Base-by-base conservation (phyloP, 2,113 vertebrate species). In the Nibea albiflora region DNA sequence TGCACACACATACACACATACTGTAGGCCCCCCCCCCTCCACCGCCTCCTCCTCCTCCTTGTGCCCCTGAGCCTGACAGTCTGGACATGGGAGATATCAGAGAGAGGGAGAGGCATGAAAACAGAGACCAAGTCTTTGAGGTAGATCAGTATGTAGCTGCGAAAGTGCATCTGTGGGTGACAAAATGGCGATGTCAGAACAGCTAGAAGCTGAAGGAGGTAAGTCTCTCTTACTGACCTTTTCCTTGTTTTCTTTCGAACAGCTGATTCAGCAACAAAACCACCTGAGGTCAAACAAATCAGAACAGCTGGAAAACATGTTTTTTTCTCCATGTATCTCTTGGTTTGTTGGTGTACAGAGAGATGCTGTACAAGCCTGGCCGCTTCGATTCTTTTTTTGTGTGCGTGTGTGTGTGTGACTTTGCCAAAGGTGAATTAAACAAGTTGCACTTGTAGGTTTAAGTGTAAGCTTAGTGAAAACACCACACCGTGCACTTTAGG, bases 51-150 rank as follows among this genome's bases (percentile, higher is more conserved):
- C 69, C 78, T 65, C 86, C 81, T 68, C 68, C 86, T 83, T 24
- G 79, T 92, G 89, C 91, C 91, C 91, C 92, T 85, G 89, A 91
- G 92, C 87, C 87, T 86, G 74, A 80, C 80, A 88, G 93, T 92
- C 94, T 95, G 94, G 91, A 91, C 91, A 90, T 81, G 86, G 86
- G 84, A 94, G 94, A 94, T 95, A 95, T 94, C 87, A 86, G 60
- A 85, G 58, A 70, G 58, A 67, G 72, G 78, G 81, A 86, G 91
- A 83, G 89, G 87, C 87, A 88, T 88, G 84, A 90, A 83, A 84
- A 94, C 87, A 76, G 56, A 81, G 86, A 72, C 71, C 66, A 54
- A 57, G 74, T n/a, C 62, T 84, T 73, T 71, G 83, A 81, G 78
- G 88, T 61, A 85, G 80, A 89, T 86, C 79, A 78, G 85, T 90